Evolutionary conservation across 2,113 vertebrate species (phyloP), one percentile per base, ranked within the genome.

Genomic region (Pycnonotus jocosus): DNA sequence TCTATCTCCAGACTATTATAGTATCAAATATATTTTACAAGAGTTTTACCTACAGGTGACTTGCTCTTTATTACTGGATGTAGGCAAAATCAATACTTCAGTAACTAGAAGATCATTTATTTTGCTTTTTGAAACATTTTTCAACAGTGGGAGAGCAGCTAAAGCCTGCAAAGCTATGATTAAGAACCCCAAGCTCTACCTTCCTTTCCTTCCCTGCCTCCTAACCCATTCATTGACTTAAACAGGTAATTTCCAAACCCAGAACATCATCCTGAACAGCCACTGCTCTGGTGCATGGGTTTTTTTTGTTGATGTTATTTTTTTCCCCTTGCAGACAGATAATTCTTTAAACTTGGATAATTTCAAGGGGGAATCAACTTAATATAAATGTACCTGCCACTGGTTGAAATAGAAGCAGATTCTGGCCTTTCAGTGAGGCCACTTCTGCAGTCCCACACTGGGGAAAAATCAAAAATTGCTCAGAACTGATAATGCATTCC

Each of bases 11-110:
- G 97, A 97, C 98, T 98, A 98, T 98, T 98, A 98, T 98, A 98
- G 98, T 97, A 98, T 98, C 97, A 98, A 98, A 98, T 98, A 98
- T 97, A 98, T 98, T 98, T 98, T 98, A 98, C 98, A 98, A 98
- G 98, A 98, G 97, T 98, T 98, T 98, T 98, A 98, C 97, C 98
- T 98, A 98, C 97, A 98, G 98, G 98, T 98, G 97, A 98, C 98
- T 98, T 98, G 98, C 98, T 98, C 97, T 98, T 98, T 98, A 98
- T 98, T 98, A 98, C 98, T 98, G 97, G 97, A 98, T 97, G 97
- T 98, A 97, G 97, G 97, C 97, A 98, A 98, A 98, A 98, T 98
- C 98, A 98, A 98, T 98, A 98, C 96, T 98, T 98, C 93, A 96
- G 97, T 96, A 98, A 98, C 97, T 97, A 97, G 96, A 95, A 98